Evolutionary conservation across 2,888 invertebrate genomes (phyloP), one percentile per base, ranked within the genome.

Genomic region (Melikaiella ostensackeni): DNA sequence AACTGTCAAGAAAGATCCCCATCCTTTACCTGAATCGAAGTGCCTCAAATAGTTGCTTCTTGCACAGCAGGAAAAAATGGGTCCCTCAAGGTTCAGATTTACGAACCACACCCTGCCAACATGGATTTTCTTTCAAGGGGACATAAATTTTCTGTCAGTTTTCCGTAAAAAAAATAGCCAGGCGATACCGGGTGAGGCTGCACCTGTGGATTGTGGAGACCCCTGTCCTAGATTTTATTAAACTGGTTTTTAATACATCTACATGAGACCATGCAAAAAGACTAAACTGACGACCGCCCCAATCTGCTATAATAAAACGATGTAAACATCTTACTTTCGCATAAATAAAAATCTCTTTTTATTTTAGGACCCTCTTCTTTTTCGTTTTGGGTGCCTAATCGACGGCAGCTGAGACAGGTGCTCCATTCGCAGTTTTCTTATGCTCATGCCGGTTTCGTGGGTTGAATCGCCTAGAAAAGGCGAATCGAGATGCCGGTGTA

Each of bases 401-500:
- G 70, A 50, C 70, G 50, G 50, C 70, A 70, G 50, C 70, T 70
- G 50, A 70, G 70, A n/a, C 50, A 70, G 50, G 70, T 70, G 70
- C 30, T 19, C 30, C n/a, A 30, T 63, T 62, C n/a, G 63, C 35
- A 63, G 63, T 35, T 63, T 63, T 21, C 35, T 63, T 9, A 0
- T 50, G 30, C 30, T n/a, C 33, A 21, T 30, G 50, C 19, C 19
- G n/a, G 57, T 74, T 77, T 80, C 81, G 77, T 78, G 57, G 73
- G 77, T 33, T 77, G 64, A 74, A 80, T 81, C 81, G 80, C 74
- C 80, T 79, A 79, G 78, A 82, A 77, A 77, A 79, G 80, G 78
- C 75, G 78, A 79, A 79, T 79, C 81, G 76, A 76, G 76, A 63
- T 75, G 75, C 79, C 75, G 55, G 76, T 75, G 79, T 81, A 75